phyloP scores from a whole-genome alignment of 2,797 vertebrate species.

The Fistularia tabacaria region DNA sequence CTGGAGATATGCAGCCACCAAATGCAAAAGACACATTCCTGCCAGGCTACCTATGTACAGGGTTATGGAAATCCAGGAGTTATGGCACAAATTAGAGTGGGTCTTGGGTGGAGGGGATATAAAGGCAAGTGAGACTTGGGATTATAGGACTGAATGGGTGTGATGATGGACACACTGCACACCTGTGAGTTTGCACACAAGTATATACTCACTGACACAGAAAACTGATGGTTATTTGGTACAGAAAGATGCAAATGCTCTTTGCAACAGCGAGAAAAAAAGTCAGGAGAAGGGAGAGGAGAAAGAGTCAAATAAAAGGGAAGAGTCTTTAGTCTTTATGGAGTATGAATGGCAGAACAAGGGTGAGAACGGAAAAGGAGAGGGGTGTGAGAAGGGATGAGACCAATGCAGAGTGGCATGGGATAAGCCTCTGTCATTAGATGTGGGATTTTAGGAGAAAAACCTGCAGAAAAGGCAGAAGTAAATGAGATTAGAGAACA shows the following conservation, averaged over 20 bases:
- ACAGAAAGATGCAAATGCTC: slow-evolving; percentile 9
- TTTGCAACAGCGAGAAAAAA: slow-evolving; percentile 7
- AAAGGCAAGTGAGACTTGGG: slow-evolving; percentile 30
- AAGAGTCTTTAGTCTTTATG: slow-evolving; percentile 3
- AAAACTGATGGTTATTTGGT: background rate
- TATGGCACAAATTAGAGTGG: slow-evolving; percentile 19
- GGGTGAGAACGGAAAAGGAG: slow-evolving; percentile 18
- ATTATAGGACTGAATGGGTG: slow-evolving; percentile 52
- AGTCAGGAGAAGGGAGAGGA: slow-evolving; percentile 8
- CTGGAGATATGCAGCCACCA: background rate
- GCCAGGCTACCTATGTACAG: slow-evolving; percentile 15
- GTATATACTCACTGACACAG: slow-evolving; percentile 12
- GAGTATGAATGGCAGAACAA: slow-evolving; percentile 25
- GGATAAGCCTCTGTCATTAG: slow-evolving; percentile 43
- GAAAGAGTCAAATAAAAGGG: slow-evolving; percentile 4
- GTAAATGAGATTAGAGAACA: slow-evolving; percentile 51
- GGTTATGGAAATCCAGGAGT: slow-evolving; percentile 46
- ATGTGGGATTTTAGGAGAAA: slow-evolving; percentile 34
- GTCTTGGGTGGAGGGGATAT: slow-evolving; percentile 24
- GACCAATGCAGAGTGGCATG: slow-evolving; percentile 16
- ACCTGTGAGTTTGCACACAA: slow-evolving; percentile 39
- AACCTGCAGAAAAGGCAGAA: slow-evolving; percentile 32
- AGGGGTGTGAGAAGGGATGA: slow-evolving; percentile 4
- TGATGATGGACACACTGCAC: slow-evolving; percentile 56
- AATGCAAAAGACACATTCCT: background rate